Evolutionary conservation across 2,797 vertebrate genomes (phyloP).

Genomic region (Paramormyrops hopkinsi): DNA sequence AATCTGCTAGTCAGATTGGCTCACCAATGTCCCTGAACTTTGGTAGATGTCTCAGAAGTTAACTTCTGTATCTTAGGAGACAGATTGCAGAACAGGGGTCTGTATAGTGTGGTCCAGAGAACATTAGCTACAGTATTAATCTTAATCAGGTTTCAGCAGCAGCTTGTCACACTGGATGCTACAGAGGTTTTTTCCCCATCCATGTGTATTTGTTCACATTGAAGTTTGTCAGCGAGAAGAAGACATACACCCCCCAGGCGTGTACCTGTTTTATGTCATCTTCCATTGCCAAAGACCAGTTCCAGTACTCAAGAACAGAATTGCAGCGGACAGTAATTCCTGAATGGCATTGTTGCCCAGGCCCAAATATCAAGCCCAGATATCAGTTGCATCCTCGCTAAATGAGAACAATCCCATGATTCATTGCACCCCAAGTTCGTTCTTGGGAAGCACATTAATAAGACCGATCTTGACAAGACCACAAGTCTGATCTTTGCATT

Average conservation of each 20-base stretch:
- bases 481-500: neutral
- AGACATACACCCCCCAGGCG: neutral
- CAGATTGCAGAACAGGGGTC: neutral
- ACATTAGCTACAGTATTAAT: neutral
- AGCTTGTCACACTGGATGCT: neutral
- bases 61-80: neutral
- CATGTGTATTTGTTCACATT: neutral
- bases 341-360: neutral
- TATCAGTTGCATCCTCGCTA: neutral
- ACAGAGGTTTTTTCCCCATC: neutral
- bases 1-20: neutral
- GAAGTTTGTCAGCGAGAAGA: neutral
- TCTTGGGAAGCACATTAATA: neutral
- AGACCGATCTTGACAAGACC: neutral
- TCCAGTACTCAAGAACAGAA: neutral
- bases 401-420: neutral
- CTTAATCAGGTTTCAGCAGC: neutral
- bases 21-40: neutral
- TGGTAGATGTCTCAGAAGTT: neutral
- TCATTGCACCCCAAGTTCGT: neutral
- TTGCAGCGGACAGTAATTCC: neutral
- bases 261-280: neutral
- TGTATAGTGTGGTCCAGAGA: neutral
- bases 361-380: neutral
- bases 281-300: neutral